Evolutionary conservation across 2,113 vertebrate species (phyloP).

Genomic region (Tyto alba): DNA sequence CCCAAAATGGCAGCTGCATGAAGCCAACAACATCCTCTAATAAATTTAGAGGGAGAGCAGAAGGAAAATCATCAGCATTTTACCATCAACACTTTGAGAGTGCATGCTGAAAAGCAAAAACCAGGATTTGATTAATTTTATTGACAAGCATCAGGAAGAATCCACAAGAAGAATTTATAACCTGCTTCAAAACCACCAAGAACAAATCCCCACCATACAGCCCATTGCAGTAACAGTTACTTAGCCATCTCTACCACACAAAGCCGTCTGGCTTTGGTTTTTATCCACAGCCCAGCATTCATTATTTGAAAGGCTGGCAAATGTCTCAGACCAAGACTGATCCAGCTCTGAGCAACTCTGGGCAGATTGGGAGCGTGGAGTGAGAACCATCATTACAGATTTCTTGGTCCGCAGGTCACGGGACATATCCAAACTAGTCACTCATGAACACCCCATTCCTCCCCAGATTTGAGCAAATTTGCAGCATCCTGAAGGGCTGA

Average conservation of each 20-base stretch:
- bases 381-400: background rate
- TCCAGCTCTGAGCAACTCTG: background rate
- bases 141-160: background rate
- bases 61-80: background rate
- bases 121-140: background rate
- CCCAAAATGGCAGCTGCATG: background rate
- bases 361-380: background rate
- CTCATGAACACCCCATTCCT: background rate
- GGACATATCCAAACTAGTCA: background rate
- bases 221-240: background rate
- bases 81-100: background rate
- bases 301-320: background rate
- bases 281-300: background rate
- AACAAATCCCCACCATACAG: background rate
- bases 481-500: background rate
- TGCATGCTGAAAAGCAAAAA: background rate
- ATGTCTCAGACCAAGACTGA: background rate
- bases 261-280: conserved; percentile 31
- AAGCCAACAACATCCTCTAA: background rate
- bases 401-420: background rate
- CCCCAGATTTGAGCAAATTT: background rate
- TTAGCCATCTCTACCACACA: background rate
- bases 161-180: background rate
- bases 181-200: background rate
- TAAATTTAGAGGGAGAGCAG: background rate